phyloP scores from a whole-genome alignment of 2,797 vertebrate species.

The Coracias cyanogaster region DNA sequence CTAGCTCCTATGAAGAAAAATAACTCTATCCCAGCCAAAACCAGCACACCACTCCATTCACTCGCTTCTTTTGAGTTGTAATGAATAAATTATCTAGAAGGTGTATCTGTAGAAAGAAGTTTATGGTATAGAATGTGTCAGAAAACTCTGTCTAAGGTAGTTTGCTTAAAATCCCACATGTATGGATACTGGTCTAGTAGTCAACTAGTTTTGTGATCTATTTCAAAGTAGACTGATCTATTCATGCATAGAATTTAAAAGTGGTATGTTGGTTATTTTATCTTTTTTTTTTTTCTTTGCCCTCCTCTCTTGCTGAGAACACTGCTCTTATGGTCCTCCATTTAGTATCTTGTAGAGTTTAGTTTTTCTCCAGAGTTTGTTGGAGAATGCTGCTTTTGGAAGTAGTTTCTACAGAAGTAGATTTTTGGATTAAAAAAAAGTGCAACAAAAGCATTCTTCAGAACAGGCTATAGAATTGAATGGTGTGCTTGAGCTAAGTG shows the following conservation, averaged over 20 bases:
- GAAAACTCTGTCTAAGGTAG: background rate
- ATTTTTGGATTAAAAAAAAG: constrained; percentile 45
- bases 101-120: background rate
- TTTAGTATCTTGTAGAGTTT: background rate
- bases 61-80: background rate
- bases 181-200: background rate
- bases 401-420: constrained; percentile 40
- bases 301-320: background rate
- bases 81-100: background rate
- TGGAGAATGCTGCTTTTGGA: constrained; percentile 42
- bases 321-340: background rate
- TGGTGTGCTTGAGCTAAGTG: constrained; percentile 54
- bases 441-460: constrained; percentile 38
- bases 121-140: background rate
- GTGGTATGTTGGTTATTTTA: background rate
- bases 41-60: background rate
- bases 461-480: constrained; percentile 39
- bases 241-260: background rate
- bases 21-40: background rate
- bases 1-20: background rate
- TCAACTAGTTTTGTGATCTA: background rate
- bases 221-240: background rate
- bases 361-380: background rate
- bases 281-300: background rate
- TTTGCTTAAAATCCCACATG: background rate